A percentile compares a stretch with the other conserved stretches of the same genome.
Conservation (phyloP, 2,113 vertebrate genomes). For the Hylia prasina region DNA sequence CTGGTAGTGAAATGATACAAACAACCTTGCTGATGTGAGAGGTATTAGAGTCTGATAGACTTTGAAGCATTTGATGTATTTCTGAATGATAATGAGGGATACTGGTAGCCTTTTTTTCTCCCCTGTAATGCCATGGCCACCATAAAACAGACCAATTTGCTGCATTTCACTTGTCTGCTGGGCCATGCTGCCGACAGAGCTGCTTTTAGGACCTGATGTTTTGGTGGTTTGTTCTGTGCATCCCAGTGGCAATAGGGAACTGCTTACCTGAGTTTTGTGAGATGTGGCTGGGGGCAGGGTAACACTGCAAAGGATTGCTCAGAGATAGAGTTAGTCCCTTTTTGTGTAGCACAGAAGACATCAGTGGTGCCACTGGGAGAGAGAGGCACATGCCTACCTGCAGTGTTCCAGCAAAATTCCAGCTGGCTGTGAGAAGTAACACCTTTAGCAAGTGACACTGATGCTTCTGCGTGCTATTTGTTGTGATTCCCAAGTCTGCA, state of each 20-base stretch:
- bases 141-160: neutral
- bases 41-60: neutral
- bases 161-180: neutral
- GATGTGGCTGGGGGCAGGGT: neutral
- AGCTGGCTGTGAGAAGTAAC: neutral
- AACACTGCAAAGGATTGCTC: neutral
- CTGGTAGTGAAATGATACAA: neutral
- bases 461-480: neutral
- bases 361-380: neutral
- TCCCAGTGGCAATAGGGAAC: neutral
- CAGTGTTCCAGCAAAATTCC: neutral
- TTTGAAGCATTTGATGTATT: neutral
- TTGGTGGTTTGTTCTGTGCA: neutral
- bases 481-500: neutral
- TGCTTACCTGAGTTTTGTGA: neutral
- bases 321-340: neutral
- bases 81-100: neutral
- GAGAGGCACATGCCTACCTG: neutral
- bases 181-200: neutral
- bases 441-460: neutral
- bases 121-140: neutral
- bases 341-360: neutral
- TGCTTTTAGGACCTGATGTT: neutral
- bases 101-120: neutral
- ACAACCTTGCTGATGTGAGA: neutral